Conservation (phyloP, 2,113 vertebrate species). For the Sus scrofa region T2T-Sscrofa CM000823.6:5966001-5966500, state of each 20-base stretch:
- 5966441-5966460: constrained; percentile 19
- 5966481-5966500: constrained; percentile 50
- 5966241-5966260: neutral
- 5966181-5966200: neutral
- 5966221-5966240: neutral
- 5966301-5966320: constrained; percentile 2
- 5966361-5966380: neutral
- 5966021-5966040: neutral
- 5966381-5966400: neutral
- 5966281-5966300: neutral
- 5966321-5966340: neutral
- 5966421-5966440: neutral
- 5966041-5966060: neutral
- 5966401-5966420: neutral
- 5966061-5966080: neutral
- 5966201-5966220: neutral
- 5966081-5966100: neutral
- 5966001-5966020: neutral
- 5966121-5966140: neutral
- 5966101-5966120: neutral
- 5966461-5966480: neutral
- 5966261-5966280: neutral
- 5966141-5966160: neutral
- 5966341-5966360: neutral
- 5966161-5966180: neutral